Evolutionary conservation across 2,113 vertebrate species (phyloP).

Genomic region (Nothocercus nigrocapillus): DNA sequence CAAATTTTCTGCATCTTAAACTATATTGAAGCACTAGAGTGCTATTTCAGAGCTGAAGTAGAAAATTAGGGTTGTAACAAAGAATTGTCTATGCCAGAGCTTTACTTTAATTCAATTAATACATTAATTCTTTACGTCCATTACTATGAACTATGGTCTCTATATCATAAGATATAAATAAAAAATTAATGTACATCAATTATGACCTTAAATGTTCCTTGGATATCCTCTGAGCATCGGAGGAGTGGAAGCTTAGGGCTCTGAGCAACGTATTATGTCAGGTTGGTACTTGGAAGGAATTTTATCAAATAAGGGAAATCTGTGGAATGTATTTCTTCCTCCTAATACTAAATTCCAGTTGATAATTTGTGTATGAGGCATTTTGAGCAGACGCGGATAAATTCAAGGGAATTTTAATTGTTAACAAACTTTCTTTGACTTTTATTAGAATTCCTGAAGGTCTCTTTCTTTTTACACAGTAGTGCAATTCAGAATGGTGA

Average conservation of each 20-base stretch:
- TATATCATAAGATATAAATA: neutral
- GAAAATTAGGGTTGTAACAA: neutral
- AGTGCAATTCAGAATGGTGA: neutral
- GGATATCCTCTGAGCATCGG: neutral
- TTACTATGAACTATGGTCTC: neutral
- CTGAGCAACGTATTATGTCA: neutral
- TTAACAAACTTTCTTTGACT: neutral
- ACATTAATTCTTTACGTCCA: neutral
- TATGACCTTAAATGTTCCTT: neutral
- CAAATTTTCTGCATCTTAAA: neutral
- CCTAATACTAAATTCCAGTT: neutral
- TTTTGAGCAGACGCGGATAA: neutral
- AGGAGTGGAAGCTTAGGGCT: neutral
- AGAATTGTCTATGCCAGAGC: neutral
- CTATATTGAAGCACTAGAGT: neutral
- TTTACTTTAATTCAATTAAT: conserved; percentile 4
- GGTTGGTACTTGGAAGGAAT: neutral
- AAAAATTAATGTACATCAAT: neutral
- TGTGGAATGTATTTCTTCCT: neutral
- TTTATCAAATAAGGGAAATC: conserved; percentile 4
- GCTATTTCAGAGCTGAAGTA: neutral
- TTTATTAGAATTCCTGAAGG: neutral
- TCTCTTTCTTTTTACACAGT: neutral
- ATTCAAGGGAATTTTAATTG: neutral
- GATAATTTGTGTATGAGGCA: neutral